phyloP scores from a whole-genome alignment of 2,888 invertebrate genomes.

The Selenia dentaria region DNA sequence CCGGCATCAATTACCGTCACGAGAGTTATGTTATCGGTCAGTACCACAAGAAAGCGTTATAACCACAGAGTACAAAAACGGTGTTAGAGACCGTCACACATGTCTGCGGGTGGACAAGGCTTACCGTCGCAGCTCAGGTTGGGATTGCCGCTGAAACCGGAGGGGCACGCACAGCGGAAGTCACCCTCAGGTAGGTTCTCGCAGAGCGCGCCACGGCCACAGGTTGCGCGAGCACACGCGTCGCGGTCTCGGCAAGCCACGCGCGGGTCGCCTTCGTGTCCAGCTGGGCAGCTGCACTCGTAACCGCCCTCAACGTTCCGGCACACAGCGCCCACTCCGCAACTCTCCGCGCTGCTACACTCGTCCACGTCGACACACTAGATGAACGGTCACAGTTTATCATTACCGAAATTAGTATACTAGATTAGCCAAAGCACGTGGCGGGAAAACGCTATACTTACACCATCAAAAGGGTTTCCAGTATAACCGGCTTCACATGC shows the following conservation, averaged over 20 bases:
- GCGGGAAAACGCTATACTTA: too few species aligned
- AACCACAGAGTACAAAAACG: constrained; percentile 56
- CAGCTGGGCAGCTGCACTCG: constrained; percentile 93
- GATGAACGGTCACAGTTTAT: constrained; percentile 10
- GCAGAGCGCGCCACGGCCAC: constrained; percentile 92
- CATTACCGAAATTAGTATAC: neutral
- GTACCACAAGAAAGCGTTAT: constrained; percentile 67
- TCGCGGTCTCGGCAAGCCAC: constrained; percentile 90
- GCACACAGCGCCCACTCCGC: constrained; percentile 92
- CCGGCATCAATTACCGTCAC: constrained; percentile 55
- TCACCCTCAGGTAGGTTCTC: constrained; percentile 89
- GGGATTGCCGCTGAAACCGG: constrained; percentile 93
- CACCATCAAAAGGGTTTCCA: constrained; percentile 89
- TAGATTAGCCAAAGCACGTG: neutral
- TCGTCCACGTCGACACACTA: constrained; percentile 94
- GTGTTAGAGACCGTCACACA: constrained; percentile 55
- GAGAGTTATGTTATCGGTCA: constrained; percentile 48
- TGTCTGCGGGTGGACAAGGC: constrained; percentile 42
- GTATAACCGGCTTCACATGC: constrained; percentile 92
- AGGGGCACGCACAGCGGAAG: constrained; percentile 92
- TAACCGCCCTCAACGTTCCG: constrained; percentile 91
- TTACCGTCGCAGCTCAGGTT: constrained; percentile 90
- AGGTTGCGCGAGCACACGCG: constrained; percentile 90
- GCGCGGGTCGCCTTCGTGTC: constrained; percentile 92
- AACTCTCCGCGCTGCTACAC: constrained; percentile 88